phyloP scores from a whole-genome alignment of 2,113 vertebrate species.

The Ceyx melanurus region DNA sequence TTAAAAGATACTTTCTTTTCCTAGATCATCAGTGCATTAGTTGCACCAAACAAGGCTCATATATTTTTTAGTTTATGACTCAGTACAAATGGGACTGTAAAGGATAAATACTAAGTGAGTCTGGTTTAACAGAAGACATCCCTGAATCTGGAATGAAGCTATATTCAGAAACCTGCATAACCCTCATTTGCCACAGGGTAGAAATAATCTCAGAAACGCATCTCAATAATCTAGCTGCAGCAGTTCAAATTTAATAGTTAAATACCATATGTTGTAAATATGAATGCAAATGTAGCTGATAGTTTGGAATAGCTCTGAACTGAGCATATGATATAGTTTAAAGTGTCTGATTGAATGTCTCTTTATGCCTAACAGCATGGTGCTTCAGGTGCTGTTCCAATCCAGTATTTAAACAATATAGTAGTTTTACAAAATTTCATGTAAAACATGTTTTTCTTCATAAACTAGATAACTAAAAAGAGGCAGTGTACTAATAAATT shows the following conservation, averaged over 20 bases:
- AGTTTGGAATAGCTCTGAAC: neutral
- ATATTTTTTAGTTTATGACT: neutral
- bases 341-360: neutral
- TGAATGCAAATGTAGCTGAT: neutral
- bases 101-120: neutral
- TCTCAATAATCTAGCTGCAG: neutral
- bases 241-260: neutral
- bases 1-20: neutral
- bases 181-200: slow-evolving; percentile 1
- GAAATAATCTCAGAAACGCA: neutral
- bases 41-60: neutral
- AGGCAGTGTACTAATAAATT: neutral
- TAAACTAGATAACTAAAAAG: neutral
- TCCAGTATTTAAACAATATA: neutral
- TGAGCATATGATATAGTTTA: neutral
- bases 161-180: neutral
- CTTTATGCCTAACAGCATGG: neutral
- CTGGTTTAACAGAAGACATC: neutral
- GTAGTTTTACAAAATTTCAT: neutral
- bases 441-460: neutral
- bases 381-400: neutral
- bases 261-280: neutral
- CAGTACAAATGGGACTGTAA: neutral
- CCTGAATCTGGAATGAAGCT: neutral
- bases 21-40: neutral